Evolutionary conservation across 2,888 invertebrate species (phyloP), one percentile per base, ranked within the genome.

Genomic region (Anaspis maculata): DNA sequence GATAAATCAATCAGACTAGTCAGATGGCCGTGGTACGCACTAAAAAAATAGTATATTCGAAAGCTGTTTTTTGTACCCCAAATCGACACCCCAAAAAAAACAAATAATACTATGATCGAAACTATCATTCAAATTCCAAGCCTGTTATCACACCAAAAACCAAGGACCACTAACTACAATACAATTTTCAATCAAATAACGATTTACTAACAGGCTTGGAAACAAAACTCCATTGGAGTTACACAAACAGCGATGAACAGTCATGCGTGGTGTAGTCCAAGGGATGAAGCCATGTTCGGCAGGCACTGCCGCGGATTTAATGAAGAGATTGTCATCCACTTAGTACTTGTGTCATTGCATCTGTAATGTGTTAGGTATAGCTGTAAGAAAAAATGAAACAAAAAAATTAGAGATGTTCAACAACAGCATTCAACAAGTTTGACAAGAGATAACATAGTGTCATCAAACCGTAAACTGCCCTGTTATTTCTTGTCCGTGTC

Each of bases 1-100:
- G 96, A 97, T 61, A 99, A 85, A 70, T 94, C 90, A 72, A 97
- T 94, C 67, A 91, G 80, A 42, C 94, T 86, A 37, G 86, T 86
- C 64, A 97, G 79, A 67, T 97, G 96, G 45, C 98, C 98, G 69
- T 98, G 98, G 76, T 98, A 98, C 36, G 97, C 98, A 73, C 97
- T 97, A 78, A 56, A 77, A 74, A 72, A 75, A 74, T 49, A 54
- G 34, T 24, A 37, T 10, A 41, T 34, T 37, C 39, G 39, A 36
- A n/a, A n/a, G n/a, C n/a, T n/a, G n/a, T n/a, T n/a, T n/a, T n/a
- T n/a, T n/a, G n/a, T n/a, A 30, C 33, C 34, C 30, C 32, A 19
- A n/a, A 24, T 26, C n/a, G n/a, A n/a, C 29, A 26, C 34, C 39
- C 39, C 34, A 34, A 25, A 24, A n/a, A n/a, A n/a, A n/a, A n/a